Conservation (phyloP, 2,797 vertebrate genomes). For the Enteromius fasciolatus region DNA sequence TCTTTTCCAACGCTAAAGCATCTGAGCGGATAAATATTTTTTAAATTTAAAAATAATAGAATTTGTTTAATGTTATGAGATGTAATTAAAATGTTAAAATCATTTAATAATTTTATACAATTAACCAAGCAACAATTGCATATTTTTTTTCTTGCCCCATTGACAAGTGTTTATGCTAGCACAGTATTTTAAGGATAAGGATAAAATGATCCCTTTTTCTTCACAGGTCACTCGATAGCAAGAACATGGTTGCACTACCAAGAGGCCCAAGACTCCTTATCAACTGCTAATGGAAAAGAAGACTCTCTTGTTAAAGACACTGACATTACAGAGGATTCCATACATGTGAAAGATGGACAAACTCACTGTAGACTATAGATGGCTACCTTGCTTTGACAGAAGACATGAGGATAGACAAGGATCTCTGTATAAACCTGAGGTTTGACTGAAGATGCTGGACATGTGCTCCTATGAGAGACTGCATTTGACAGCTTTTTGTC, state of each 20-base stretch:
- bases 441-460: conserved; percentile 11
- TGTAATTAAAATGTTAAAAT: background rate
- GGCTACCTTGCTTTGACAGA: conserved; percentile 19
- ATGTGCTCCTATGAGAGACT: conserved; percentile 47
- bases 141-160: no score
- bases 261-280: conserved; percentile 63
- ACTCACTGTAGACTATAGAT: conserved; percentile 10
- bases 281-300: conserved; percentile 66
- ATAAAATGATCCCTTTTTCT: conserved; percentile 48
- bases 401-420: conserved; percentile 9
- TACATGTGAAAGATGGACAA: conserved; percentile 26
- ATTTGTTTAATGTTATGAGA: background rate
- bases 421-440: conserved; percentile 14
- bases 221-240: conserved; percentile 94
- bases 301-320: conserved; percentile 62
- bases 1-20: conserved; percentile 20
- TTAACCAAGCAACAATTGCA: no score
- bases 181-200: background rate
- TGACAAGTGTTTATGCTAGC: background rate
- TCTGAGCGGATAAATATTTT: background rate
- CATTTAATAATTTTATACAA: no score
- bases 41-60: background rate
- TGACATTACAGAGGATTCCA: conserved; percentile 21
- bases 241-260: conserved; percentile 66
- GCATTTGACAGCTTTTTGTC: conserved; percentile 9